These are phyloP conservation scores for Triplophysa rosa DNA, from an alignment of 2,113 vertebrate species.

Conservation along the genomic window DNA sequence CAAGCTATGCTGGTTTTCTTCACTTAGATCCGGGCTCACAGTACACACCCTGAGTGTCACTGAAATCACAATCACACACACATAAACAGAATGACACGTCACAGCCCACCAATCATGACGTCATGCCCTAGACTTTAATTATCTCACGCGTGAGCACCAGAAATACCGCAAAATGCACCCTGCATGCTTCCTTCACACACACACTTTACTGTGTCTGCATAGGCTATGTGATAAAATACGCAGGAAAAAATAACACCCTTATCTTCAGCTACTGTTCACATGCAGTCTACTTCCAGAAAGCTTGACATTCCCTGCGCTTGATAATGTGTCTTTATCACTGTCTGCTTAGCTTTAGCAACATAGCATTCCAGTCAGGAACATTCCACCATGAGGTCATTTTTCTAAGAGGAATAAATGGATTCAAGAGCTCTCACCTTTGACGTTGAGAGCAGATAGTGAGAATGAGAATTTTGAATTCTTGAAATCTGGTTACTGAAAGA, in stretches of 20 bases:
- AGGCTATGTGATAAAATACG: constrained; percentile 20
- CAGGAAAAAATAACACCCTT: constrained; percentile 50
- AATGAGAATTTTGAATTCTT: too few relatives aligned
- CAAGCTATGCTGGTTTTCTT: background rate
- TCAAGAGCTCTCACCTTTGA: constrained; percentile 6
- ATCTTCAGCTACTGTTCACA: constrained; percentile 48
- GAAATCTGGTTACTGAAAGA: too few relatives aligned
- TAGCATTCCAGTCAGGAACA: constrained; percentile 34
- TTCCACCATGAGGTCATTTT: constrained; percentile 45
- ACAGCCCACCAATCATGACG: constrained; percentile 63
- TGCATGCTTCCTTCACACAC: constrained; percentile 39
- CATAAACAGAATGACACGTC: constrained; percentile 14
- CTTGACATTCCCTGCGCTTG: background rate
- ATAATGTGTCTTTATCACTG: constrained; percentile 23
- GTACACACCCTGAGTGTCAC: background rate
- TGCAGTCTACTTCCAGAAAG: constrained; percentile 25
- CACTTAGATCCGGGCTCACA: background rate
- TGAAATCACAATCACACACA: constrained; percentile 19
- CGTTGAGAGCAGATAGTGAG: background rate
- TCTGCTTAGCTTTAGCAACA: constrained; percentile 36
- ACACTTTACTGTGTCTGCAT: constrained; percentile 15
- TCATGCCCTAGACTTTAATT: constrained; percentile 73
- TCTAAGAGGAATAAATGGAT: constrained; percentile 4
- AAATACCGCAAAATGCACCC: constrained; percentile 41
- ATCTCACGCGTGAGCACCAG: constrained; percentile 58